phyloP scores from a whole-genome alignment of 2,113 vertebrate species.

The Upupa epops region DNA sequence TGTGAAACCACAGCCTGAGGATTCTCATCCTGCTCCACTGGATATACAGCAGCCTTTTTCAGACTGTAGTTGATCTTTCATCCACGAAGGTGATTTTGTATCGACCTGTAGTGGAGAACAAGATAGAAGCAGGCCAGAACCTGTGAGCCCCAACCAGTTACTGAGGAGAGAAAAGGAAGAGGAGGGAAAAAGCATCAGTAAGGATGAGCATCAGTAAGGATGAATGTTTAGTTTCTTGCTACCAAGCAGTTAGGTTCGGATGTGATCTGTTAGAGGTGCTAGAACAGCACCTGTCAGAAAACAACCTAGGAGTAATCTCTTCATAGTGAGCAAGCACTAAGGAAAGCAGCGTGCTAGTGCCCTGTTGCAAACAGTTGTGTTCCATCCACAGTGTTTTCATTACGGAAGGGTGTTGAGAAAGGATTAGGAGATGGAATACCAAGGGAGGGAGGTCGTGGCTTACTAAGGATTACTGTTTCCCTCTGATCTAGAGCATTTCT shows the following conservation, averaged over 20 bases:
- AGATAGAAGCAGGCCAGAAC: not conserved
- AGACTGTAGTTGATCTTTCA: not conserved
- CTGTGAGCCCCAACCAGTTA: not conserved
- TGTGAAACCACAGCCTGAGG: not conserved
- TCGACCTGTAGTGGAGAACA: not conserved
- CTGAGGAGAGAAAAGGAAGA: not conserved
- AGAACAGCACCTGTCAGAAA: constrained; percentile 60
- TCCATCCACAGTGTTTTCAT: not conserved
- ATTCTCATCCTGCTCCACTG: not conserved
- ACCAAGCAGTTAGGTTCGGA: constrained; percentile 51
- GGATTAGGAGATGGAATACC: not conserved
- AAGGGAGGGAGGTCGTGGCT: not conserved
- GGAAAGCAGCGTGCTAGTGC: constrained; percentile 4
- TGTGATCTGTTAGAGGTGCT: constrained; percentile 36
- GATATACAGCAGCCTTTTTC: not conserved
- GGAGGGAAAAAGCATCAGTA: not conserved
- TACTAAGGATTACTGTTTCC: not conserved
- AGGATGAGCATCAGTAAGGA: not conserved
- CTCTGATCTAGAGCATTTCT: constrained; percentile 1
- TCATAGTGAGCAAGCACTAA: constrained; percentile 52
- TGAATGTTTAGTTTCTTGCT: constrained; percentile 10
- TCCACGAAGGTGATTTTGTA: not conserved
- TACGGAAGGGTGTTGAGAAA: not conserved
- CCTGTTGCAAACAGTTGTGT: constrained; percentile 21
- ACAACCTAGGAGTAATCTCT: constrained; percentile 46